Evolutionary conservation across 1,140 invertebrate species (phyloP).

Genomic region (Drosophila fuyamai): DNA sequence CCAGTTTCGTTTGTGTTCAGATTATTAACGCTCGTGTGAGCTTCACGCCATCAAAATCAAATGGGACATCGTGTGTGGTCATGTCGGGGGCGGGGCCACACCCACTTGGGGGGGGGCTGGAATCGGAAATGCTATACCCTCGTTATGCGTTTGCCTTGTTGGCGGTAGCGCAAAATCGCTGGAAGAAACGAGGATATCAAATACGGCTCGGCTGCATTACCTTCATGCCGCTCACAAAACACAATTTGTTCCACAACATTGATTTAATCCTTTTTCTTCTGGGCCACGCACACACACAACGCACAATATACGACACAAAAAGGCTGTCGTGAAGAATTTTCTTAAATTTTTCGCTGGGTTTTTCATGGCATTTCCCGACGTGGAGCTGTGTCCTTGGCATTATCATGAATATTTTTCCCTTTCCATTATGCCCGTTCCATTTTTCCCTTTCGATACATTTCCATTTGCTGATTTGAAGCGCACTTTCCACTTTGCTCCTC

Average conservation of each 20-base stretch:
- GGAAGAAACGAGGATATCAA: constrained; percentile 60
- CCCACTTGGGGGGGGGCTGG: neutral
- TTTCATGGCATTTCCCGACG: constrained; percentile 49
- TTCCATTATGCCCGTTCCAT: constrained; percentile 20
- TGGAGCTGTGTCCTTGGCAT: constrained; percentile 44
- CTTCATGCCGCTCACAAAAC: constrained; percentile 40
- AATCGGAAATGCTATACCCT: constrained; percentile 31
- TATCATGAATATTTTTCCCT: constrained; percentile 54
- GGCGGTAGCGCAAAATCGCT: constrained; percentile 44
- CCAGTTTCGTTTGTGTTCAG: constrained; percentile 19
- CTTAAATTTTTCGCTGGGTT: constrained; percentile 57
- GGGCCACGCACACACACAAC: constrained; percentile 37
- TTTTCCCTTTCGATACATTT: constrained; percentile 49
- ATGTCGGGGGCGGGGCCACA: constrained; percentile 27
- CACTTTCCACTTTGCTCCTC: constrained; percentile 38
- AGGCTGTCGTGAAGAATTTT: constrained; percentile 49
- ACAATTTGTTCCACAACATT: constrained; percentile 64
- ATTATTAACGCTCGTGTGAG: constrained; percentile 64
- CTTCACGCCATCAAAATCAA: constrained; percentile 64
- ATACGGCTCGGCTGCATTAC: constrained; percentile 49
- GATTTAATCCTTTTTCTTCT: constrained; percentile 64
- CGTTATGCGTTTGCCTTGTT: constrained; percentile 57
- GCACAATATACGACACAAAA: constrained; percentile 22
- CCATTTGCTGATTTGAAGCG: constrained; percentile 64
- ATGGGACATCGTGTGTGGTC: constrained; percentile 59